Evolutionary conservation across 1,140 invertebrate genomes (phyloP), one percentile per base, ranked within the genome.

Genomic region (Agrypnia vestita): DNA sequence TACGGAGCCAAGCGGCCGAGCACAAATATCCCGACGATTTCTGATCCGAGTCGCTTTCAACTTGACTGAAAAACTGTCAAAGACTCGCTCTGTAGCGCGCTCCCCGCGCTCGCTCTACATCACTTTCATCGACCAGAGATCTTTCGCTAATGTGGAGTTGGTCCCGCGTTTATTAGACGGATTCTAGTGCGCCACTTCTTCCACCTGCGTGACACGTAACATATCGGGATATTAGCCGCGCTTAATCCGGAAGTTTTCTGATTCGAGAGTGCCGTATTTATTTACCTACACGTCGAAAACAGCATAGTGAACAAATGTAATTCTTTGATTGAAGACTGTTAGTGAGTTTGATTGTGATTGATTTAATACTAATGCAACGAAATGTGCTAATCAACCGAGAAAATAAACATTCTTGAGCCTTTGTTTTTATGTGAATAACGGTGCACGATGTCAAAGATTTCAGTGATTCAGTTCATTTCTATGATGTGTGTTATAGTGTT

Each of bases 31-130:
- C 61, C 21, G 12, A n/a, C 61, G 46, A 61, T 43, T 35, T 43
- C 73, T 43, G 73, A 35, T 47, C 43, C 47, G 43, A 56, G 15
- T 59, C 71, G 71, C 19, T 53, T 43, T 61, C 55, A 15, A 25
- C 72, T 61, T 80, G 69, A 62, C 61, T 17, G 61, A 80, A 77
- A 73, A 80, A 76, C 76, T 80, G 59, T 80, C 61, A 80, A 76
- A 80, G 17, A 53, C 74, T 43, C 25, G 51, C 74, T 47, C 11
- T 51, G 49, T 21, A 71, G 55, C 6, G 46, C 47, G 62, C 43
- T 71, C 55, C 47, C 76, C 19, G n/a, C 56, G 75, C 56, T 11
- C 35, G 12, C 51, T 76, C 61, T 47, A 19, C 75, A 55, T 55
- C 61, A 78, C 69, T 35, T 76, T 11, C 59, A 53, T 17, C 0